Percentiles rank a stretch among this genome's conserved stretches.
phyloP scores from a whole-genome alignment of 2,888 invertebrate species.

The Oscheius onirici region DNA sequence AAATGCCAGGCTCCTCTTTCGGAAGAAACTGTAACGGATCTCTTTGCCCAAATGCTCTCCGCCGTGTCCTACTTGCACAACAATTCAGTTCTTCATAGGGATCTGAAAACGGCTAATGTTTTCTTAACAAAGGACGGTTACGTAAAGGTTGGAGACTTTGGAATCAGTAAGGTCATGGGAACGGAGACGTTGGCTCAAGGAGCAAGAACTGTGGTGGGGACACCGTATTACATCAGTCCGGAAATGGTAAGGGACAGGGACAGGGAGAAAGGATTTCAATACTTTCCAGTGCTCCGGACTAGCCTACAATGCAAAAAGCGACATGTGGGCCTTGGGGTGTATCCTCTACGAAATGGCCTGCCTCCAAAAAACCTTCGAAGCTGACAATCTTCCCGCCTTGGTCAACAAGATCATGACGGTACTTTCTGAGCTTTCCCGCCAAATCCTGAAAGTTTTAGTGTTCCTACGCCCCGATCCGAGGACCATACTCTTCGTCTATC shows the following conservation, averaged over 20 bases:
- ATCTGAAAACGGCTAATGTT: conserved; percentile 82
- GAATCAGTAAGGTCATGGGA: conserved; percentile 81
- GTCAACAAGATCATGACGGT: conserved; percentile 80
- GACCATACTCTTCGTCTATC: conserved; percentile 78
- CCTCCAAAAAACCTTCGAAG: conserved; percentile 81
- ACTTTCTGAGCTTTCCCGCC: neutral
- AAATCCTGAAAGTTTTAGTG: conserved; percentile 74
- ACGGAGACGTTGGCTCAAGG: conserved; percentile 74
- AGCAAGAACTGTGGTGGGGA: conserved; percentile 75
- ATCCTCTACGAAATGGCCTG: conserved; percentile 82
- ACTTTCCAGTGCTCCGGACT: conserved; percentile 81
- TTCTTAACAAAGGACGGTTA: conserved; percentile 79
- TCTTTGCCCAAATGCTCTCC: conserved; percentile 77
- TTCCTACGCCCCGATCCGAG: conserved; percentile 79
- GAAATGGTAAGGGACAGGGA: conserved; percentile 64
- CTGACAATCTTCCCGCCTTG: conserved; percentile 80
- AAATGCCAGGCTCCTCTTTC: conserved; percentile 76
- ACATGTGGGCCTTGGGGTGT: conserved; percentile 82
- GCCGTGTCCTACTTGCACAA: conserved; percentile 81
- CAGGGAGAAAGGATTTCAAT: neutral
- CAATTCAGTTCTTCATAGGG: conserved; percentile 78
- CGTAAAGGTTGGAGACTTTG: conserved; percentile 82
- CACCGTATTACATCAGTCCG: conserved; percentile 75
- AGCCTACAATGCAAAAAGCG: conserved; percentile 82
- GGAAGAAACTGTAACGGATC: conserved; percentile 74